Conservation (phyloP, 2,113 vertebrate genomes). For the Sylvietta virens region DNA sequence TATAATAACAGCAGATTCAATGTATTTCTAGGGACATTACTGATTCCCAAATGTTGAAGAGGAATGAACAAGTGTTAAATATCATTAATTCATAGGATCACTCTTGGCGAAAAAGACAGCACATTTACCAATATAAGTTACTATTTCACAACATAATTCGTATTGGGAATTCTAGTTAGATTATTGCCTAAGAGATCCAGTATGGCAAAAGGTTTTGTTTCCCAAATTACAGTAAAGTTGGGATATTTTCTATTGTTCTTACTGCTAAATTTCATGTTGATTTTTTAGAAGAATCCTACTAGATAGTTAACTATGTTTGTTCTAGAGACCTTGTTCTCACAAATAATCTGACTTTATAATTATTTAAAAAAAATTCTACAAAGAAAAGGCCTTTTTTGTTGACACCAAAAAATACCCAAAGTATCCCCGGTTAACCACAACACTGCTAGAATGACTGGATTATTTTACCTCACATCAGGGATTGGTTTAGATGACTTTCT, state of each 20-base stretch:
- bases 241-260: background rate
- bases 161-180: background rate
- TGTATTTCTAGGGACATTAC: background rate
- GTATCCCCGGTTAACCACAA: background rate
- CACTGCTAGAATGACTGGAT: background rate
- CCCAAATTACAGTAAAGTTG: background rate
- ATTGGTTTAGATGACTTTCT: constrained; percentile 88
- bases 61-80: background rate
- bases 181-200: background rate
- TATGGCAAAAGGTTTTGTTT: background rate
- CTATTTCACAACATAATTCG: background rate
- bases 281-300: background rate
- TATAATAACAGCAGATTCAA: background rate
- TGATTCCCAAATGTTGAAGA: background rate
- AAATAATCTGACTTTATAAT: background rate
- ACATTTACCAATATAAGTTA: background rate
- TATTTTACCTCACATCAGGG: constrained; percentile 79
- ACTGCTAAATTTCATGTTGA: background rate
- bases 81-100: background rate
- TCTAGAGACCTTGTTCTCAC: background rate
- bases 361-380: background rate
- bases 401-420: background rate
- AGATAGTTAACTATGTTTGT: background rate
- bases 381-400: background rate
- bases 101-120: background rate